These are phyloP conservation scores for Scolopax mira DNA, from an alignment of 2,113 vertebrate species.

Conservation along the genomic window DNA sequence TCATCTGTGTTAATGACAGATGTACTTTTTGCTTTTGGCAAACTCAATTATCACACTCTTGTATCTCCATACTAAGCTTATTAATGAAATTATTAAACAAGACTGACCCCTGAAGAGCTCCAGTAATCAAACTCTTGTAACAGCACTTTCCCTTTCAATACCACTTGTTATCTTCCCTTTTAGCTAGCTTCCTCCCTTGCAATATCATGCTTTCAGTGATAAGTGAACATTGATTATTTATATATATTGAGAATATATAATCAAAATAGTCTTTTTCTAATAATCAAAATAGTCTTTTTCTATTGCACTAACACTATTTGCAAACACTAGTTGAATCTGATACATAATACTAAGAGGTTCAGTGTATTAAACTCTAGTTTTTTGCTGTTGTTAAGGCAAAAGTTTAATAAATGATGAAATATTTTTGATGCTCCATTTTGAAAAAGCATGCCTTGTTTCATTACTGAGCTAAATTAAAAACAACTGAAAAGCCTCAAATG, in stretches of 20 bases:
- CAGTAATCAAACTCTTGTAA: fast-evolving
- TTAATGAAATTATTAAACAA: background rate
- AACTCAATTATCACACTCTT: background rate
- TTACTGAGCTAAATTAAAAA: background rate
- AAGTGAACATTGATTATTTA: background rate
- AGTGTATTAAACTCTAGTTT: background rate
- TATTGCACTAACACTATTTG: background rate
- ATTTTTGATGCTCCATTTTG: background rate
- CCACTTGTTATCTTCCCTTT: background rate
- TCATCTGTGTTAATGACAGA: background rate
- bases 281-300: background rate
- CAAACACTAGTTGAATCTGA: background rate
- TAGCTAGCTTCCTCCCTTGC: background rate
- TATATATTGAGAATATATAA: background rate
- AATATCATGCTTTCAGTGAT: background rate
- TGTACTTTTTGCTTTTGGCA: fast-evolving
- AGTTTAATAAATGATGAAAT: background rate
- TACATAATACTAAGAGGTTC: background rate
- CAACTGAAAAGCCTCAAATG: background rate
- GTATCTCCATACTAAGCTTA: background rate
- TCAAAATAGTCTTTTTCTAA: background rate
- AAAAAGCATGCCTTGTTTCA: background rate
- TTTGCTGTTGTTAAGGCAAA: background rate
- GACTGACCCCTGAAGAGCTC: background rate
- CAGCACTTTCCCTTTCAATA: background rate